Conservation (phyloP, 2,113 vertebrate species). For the Myotis lucifugus region DNA sequence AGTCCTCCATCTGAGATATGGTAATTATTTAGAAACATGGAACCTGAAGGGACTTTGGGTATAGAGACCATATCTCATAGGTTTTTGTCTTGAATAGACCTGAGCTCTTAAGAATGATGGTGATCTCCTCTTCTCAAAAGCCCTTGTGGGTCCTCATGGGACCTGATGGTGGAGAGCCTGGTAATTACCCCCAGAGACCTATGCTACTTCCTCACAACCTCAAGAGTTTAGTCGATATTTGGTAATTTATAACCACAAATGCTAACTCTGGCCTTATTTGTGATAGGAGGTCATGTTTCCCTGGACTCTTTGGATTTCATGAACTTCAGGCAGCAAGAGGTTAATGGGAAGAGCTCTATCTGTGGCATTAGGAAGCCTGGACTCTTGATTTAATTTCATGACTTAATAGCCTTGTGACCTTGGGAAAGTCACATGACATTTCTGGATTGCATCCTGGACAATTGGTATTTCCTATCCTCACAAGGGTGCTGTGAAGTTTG, state of each 20-base stretch:
- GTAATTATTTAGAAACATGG: not conserved
- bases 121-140: not conserved
- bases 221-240: not conserved
- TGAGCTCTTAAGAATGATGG: not conserved
- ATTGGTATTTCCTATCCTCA: not conserved
- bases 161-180: fast-evolving
- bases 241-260: not conserved
- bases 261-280: fast-evolving
- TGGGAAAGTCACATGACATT: not conserved
- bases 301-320: not conserved
- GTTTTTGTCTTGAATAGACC: not conserved
- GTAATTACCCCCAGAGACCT: not conserved
- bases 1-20: not conserved
- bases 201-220: not conserved
- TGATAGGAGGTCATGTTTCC: not conserved
- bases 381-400: not conserved
- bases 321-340: not conserved
- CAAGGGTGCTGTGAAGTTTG: not conserved
- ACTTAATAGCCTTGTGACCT: not conserved
- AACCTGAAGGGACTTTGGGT: not conserved
- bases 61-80: not conserved
- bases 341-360: not conserved
- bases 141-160: not conserved
- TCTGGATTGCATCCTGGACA: not conserved
- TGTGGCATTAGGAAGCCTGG: not conserved